These are phyloP conservation scores for Myiagra hebetior DNA, from an alignment of 2,113 vertebrate species.

Conservation along the genomic window DNA sequence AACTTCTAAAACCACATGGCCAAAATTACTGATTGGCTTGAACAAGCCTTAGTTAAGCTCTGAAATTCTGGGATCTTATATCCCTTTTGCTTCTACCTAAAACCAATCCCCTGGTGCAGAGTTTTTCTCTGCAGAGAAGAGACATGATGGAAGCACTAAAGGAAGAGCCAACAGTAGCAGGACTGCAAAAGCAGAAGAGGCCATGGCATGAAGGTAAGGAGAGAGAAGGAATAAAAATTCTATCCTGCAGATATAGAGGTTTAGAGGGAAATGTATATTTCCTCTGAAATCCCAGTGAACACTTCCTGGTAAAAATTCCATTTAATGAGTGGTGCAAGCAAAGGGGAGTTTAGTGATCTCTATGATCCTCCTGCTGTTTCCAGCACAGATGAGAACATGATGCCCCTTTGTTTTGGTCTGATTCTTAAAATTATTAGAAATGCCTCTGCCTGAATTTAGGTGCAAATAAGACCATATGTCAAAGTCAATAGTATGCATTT, in stretches of 20 bases:
- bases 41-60: background rate
- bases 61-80: background rate
- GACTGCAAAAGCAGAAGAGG: background rate
- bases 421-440: background rate
- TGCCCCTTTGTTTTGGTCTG: accelerated
- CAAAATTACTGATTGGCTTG: background rate
- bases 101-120: background rate
- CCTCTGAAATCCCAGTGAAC: background rate
- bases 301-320: background rate
- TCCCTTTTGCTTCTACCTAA: background rate
- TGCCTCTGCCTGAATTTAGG: background rate
- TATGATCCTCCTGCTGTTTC: background rate
- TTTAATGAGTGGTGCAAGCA: background rate
- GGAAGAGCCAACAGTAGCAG: background rate
- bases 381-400: background rate
- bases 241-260: background rate
- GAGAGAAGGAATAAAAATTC: background rate
- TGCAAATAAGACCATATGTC: background rate
- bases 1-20: background rate
- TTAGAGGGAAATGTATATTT: background rate
- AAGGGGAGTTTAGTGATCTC: background rate
- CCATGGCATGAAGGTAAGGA: background rate
- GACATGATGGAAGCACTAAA: background rate
- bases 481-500: background rate
- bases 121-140: background rate